A percentile compares a stretch with the other conserved stretches of the same genome.
phyloP scores from a whole-genome alignment of 2,797 vertebrate genomes.

The Pseudomugil gertrudae region DNA sequence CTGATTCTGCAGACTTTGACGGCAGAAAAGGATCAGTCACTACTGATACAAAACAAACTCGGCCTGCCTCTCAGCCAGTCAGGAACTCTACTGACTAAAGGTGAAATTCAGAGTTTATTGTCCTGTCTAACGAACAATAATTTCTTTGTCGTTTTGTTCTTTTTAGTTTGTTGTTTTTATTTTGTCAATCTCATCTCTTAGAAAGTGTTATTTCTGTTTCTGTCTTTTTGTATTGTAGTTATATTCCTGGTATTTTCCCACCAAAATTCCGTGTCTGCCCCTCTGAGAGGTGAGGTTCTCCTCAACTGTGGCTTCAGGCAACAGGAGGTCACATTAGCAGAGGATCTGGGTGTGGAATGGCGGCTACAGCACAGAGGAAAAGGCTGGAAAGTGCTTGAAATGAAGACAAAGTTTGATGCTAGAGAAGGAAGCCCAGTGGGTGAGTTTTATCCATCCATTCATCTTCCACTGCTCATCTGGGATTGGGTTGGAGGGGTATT shows the following conservation, averaged over 20 bases:
- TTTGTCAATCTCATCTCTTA: neutral
- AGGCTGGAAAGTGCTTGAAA: slow-evolving; percentile 77
- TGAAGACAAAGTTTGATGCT: slow-evolving; percentile 56
- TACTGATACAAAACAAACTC: slow-evolving; percentile 74
- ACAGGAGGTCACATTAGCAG: slow-evolving; percentile 61
- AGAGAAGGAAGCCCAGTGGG: slow-evolving; percentile 58
- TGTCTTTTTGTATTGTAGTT: slow-evolving; percentile 70
- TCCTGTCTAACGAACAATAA: neutral
- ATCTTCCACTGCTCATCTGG: neutral
- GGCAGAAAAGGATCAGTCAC: slow-evolving; percentile 35
- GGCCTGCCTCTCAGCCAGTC: slow-evolving; percentile 78
- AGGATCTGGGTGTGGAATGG: slow-evolving; percentile 82
- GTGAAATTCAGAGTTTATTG: slow-evolving; percentile 56
- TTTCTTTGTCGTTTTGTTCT: too few species aligned
- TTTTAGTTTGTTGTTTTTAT: neutral
- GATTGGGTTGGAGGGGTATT: too few species aligned
- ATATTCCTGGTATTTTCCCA: slow-evolving; percentile 85
- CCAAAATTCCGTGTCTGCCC: slow-evolving; percentile 64
- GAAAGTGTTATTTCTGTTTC: slow-evolving; percentile 7
- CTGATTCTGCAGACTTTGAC: slow-evolving; percentile 79
- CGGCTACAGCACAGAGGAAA: slow-evolving; percentile 85
- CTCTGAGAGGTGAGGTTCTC: slow-evolving; percentile 71
- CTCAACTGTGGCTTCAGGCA: slow-evolving; percentile 85
- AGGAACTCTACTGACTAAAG: slow-evolving; percentile 77
- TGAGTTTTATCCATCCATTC: slow-evolving; percentile 41